phyloP scores from a whole-genome alignment of 2,888 invertebrate genomes.

The Lasioglossum figueresi region DNA sequence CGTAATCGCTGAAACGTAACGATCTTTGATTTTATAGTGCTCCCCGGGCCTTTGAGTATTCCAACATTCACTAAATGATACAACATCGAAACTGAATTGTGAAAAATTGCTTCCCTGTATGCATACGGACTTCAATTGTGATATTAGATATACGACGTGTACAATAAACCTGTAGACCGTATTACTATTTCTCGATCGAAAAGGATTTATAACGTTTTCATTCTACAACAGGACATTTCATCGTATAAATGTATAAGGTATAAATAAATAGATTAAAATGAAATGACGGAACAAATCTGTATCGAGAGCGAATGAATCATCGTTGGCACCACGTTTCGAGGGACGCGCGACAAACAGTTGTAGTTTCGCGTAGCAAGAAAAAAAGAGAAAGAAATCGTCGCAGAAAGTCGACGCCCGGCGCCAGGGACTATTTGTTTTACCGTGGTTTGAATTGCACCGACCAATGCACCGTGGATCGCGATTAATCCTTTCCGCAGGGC shows the following conservation, averaged over 20 bases:
- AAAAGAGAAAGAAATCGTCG: neutral
- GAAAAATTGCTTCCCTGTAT: neutral
- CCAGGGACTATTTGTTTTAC: neutral
- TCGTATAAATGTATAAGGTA: too few species aligned
- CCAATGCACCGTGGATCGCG: slow-evolving; percentile 6
- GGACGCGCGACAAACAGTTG: neutral
- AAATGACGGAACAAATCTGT: neutral
- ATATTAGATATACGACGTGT: too few species aligned
- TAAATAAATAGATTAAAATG: neutral
- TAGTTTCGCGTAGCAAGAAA: neutral
- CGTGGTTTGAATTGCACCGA: neutral
- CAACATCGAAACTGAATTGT: too few species aligned
- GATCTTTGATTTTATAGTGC: neutral
- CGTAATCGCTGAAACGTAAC: neutral
- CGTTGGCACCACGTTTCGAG: neutral
- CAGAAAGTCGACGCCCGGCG: slow-evolving; percentile 2
- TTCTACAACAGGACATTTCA: too few species aligned
- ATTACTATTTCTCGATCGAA: too few species aligned
- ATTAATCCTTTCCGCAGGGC: slow-evolving; percentile 42
- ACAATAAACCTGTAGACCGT: too few species aligned
- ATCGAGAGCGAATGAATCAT: neutral
- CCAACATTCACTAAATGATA: neutral
- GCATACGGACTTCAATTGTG: neutral
- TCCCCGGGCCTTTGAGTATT: too few species aligned
- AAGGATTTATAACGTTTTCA: too few species aligned